Conservation (phyloP, 2,888 invertebrate species). For the Polydrusus tereticollis region DNA sequence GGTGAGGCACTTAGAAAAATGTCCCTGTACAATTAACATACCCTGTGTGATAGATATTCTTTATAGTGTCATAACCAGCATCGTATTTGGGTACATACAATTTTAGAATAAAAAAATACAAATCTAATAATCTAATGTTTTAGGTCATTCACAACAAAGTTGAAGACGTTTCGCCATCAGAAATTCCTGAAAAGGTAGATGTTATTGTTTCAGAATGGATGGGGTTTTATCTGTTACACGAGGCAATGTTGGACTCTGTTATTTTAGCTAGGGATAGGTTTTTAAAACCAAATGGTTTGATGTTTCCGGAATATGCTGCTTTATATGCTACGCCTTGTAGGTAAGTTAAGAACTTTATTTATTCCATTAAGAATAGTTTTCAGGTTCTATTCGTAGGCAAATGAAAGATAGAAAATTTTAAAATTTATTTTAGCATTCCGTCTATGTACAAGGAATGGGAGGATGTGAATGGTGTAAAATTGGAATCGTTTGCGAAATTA, state of each 20-base stretch:
- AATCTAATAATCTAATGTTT: too few relatives aligned
- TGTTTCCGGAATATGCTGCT: constrained; percentile 83
- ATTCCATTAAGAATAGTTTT: background rate
- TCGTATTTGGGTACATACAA: too few relatives aligned
- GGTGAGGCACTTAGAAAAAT: too few relatives aligned
- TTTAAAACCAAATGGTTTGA: constrained; percentile 77
- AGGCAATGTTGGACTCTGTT: constrained; percentile 95
- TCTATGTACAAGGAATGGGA: constrained; percentile 81
- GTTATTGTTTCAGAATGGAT: constrained; percentile 97
- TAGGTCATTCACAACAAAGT: constrained; percentile 81
- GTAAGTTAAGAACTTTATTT: constrained; percentile 48
- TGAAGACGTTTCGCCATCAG: constrained; percentile 75
- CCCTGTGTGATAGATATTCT: too few relatives aligned
- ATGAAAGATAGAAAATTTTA: too few relatives aligned
- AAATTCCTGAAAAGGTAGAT: constrained; percentile 81
- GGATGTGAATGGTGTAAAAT: constrained; percentile 82
- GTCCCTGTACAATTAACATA: too few relatives aligned
- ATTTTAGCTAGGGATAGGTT: constrained; percentile 85
- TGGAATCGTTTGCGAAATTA: constrained; percentile 76
- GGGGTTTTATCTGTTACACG: constrained; percentile 96
- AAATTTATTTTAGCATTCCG: constrained; percentile 71
- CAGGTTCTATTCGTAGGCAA: too few relatives aligned
- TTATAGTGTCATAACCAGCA: too few relatives aligned
- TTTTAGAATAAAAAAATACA: too few relatives aligned
- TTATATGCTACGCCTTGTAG: constrained; percentile 75